Conservation (phyloP, 2,797 vertebrate genomes). For the Erethizon dorsatum region DNA sequence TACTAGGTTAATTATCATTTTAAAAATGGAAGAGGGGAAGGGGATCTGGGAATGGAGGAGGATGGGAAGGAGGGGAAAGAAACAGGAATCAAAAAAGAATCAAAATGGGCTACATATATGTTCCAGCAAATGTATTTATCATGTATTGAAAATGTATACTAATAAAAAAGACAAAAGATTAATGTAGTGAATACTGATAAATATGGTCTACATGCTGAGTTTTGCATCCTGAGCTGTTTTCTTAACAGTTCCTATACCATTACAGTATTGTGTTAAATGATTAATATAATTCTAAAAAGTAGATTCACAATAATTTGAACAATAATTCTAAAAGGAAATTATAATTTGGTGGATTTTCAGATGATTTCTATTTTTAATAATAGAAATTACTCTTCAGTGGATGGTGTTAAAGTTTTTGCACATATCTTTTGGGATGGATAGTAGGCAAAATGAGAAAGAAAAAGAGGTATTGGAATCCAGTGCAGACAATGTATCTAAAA, state of each 20-base stretch:
- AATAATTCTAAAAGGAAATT: not conserved
- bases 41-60: not conserved
- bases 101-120: not conserved
- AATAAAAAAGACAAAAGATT: not conserved
- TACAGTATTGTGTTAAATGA: not conserved
- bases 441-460: not conserved
- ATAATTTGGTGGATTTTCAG: not conserved
- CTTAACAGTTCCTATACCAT: not conserved
- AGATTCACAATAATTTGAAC: not conserved
- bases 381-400: not conserved
- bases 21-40: not conserved
- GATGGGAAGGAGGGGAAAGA: not conserved
- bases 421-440: not conserved
- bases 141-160: not conserved
- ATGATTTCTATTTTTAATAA: not conserved
- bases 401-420: not conserved
- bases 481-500: not conserved
- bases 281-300: not conserved
- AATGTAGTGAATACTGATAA: not conserved
- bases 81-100: not conserved
- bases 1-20: not conserved
- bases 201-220: not conserved
- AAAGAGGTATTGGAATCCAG: not conserved
- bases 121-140: not conserved
- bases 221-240: not conserved